phyloP scores from a whole-genome alignment of 1,140 invertebrate genomes.

The Pentalonia nigronervosa region DNA sequence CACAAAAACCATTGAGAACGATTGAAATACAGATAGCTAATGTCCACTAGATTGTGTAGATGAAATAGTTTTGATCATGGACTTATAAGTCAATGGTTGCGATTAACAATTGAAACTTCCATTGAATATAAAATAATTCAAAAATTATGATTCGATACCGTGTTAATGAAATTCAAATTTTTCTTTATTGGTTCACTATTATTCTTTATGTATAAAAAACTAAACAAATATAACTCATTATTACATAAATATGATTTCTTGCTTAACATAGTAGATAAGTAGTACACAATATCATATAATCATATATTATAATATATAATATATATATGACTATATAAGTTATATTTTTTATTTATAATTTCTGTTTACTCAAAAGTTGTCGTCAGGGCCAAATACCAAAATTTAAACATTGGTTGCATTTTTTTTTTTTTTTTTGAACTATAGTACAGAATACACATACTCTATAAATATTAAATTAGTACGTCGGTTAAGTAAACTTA shows the following conservation, averaged over 20 bases:
- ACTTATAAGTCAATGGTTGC: too few species aligned
- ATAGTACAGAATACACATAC: not conserved
- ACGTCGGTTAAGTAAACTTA: not conserved
- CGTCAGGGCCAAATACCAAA: not conserved
- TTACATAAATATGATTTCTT: not conserved
- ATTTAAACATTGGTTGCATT: not conserved
- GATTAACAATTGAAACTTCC: not conserved
- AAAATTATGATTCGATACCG: not conserved
- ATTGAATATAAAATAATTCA: not conserved
- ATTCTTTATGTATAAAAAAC: not conserved
- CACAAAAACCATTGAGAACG: not conserved
- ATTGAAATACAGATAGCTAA: not conserved
- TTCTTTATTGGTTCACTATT: not conserved
- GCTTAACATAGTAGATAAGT: too few species aligned
- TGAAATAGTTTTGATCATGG: too few species aligned
- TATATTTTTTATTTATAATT: not conserved
- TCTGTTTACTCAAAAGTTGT: not conserved
- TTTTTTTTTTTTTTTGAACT: too few species aligned
- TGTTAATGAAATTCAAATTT: not conserved
- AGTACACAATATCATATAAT: too few species aligned
- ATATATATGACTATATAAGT: too few species aligned
- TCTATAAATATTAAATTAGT: not conserved
- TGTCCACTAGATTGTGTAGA: not conserved
- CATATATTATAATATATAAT: too few species aligned
- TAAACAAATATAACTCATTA: not conserved